Percentiles rank a stretch among this genome's conserved stretches.
phyloP scores from a whole-genome alignment of 2,113 vertebrate genomes.

The Lethenteron reissneri region DNA sequence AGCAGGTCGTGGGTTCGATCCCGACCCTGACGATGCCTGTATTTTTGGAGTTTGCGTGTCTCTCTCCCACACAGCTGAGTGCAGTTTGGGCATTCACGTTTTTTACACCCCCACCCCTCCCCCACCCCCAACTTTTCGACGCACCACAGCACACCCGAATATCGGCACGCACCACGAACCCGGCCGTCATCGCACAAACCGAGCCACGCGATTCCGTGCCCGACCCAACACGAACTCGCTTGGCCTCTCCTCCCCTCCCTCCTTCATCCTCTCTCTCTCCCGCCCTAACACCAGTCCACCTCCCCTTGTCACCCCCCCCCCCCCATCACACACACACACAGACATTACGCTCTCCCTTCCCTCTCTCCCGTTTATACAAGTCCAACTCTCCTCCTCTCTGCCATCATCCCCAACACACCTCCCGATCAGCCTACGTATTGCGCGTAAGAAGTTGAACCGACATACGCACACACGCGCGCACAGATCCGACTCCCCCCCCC shows the following conservation, averaged over 20 bases:
- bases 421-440: background rate
- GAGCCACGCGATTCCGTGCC: no score
- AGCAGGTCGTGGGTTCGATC: no score
- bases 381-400: background rate
- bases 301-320: background rate
- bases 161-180: background rate
- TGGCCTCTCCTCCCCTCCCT: background rate
- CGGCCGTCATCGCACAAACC: background rate
- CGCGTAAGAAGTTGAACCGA: background rate
- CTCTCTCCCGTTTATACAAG: background rate
- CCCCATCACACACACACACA: background rate
- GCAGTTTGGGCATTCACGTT: background rate
- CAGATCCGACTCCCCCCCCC: background rate
- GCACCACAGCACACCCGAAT: no score
- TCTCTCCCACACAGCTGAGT: no score
- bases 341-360: background rate
- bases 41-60: no score
- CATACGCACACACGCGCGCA: background rate
- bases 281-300: background rate
- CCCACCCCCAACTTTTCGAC: background rate
- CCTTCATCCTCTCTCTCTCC: background rate
- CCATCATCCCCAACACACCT: background rate
- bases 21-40: no score
- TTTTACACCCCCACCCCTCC: background rate
- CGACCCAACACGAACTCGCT: background rate